Conservation (phyloP, 2,888 invertebrate genomes). For the Leptinotarsa peninsularis region DNA sequence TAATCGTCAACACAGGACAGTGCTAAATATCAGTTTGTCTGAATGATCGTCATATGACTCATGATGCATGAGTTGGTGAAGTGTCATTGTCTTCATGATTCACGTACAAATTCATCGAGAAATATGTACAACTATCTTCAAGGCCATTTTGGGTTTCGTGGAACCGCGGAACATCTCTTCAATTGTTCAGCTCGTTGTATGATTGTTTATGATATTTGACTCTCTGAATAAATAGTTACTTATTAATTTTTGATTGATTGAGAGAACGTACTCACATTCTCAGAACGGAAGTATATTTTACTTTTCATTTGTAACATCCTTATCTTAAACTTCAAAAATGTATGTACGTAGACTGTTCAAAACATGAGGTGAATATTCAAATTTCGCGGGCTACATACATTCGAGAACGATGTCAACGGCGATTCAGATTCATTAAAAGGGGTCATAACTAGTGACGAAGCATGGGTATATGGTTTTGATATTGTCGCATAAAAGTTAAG, state of each 20-base stretch:
- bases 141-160: not conserved
- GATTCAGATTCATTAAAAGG: no score
- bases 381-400: no score
- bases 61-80: not conserved
- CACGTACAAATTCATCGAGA: not conserved
- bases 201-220: not conserved
- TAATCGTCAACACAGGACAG: not conserved
- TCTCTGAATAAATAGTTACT: conserved; percentile 17
- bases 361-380: no score
- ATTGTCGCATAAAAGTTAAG: no score
- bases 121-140: conserved; percentile 2
- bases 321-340: no score
- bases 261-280: not conserved
- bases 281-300: not conserved
- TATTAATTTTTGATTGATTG: conserved; percentile 4
- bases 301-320: not conserved
- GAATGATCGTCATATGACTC: not conserved
- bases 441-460: no score
- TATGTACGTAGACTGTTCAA: no score
- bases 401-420: no score
- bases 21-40: not conserved
- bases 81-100: conserved; percentile 17
- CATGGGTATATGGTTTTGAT: no score
- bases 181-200: conserved; percentile 9
- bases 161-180: conserved; percentile 1